A percentile compares a stretch with the other conserved stretches of the same genome.
These are phyloP conservation scores for Drosophila nigritarsus DNA, from an alignment of 2,888 invertebrate genomes.

Conservation along the genomic window DNA sequence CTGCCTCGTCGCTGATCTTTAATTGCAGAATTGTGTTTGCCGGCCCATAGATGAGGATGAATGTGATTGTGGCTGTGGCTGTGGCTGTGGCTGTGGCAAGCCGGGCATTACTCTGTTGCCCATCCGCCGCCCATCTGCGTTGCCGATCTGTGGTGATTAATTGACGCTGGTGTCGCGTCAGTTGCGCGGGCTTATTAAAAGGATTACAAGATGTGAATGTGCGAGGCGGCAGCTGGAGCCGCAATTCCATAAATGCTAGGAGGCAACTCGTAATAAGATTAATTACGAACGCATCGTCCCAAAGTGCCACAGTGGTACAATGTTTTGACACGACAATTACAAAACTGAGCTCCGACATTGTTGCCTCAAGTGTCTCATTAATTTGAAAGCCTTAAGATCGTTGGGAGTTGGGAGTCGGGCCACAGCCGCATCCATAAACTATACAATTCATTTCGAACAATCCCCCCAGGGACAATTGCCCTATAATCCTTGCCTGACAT, in stretches of 20 bases:
- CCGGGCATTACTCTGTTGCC: conserved; percentile 10
- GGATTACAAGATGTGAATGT: conserved; percentile 66
- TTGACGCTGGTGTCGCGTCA: conserved; percentile 72
- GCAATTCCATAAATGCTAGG: conserved; percentile 53
- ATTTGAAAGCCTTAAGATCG: conserved; percentile 61
- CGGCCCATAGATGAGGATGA: conserved; percentile 46
- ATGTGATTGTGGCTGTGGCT: conserved; percentile 11
- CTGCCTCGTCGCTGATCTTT: conserved; percentile 65
- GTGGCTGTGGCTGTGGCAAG: neutral
- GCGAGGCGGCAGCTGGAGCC: conserved; percentile 20
- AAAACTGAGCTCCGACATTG: conserved; percentile 41
- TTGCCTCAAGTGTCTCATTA: conserved; percentile 63
- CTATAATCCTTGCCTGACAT: conserved; percentile 64
- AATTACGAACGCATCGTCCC: conserved; percentile 65
- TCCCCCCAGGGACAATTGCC: conserved; percentile 9
- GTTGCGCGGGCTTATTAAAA: conserved; percentile 74
- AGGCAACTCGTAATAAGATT: conserved; percentile 62
- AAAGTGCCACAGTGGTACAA: conserved; percentile 38
- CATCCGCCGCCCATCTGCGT: neutral
- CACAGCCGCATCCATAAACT: conserved; percentile 30
- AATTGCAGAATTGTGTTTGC: conserved; percentile 74
- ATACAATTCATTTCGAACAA: conserved; percentile 11
- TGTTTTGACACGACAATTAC: conserved; percentile 68
- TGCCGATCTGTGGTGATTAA: conserved; percentile 66
- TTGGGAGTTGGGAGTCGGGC: neutral